phyloP scores from a whole-genome alignment of 2,797 vertebrate genomes.

The Gymnothorax javanicus region DNA sequence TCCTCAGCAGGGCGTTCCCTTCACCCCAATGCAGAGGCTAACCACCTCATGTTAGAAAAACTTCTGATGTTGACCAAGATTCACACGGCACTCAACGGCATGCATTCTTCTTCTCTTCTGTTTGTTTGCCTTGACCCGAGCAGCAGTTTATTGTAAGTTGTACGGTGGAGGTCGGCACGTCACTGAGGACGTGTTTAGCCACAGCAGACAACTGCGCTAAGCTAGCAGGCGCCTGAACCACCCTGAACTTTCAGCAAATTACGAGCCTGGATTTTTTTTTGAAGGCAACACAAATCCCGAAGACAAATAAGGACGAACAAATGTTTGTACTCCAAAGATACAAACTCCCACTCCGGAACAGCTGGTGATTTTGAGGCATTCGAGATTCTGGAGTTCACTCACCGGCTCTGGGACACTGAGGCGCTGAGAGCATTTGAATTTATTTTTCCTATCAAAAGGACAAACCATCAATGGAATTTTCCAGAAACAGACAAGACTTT shows the following conservation, averaged over 20 bases:
- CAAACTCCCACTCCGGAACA: not conserved
- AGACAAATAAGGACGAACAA: not conserved
- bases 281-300: not conserved
- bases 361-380: not conserved
- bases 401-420: not conserved
- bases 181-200: not conserved
- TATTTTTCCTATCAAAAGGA: not conserved
- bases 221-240: not conserved
- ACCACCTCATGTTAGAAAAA: too few relatives aligned
- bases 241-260: not conserved
- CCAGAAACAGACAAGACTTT: constrained; percentile 6
- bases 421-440: not conserved
- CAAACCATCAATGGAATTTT: not conserved
- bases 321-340: not conserved
- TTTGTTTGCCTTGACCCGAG: not conserved
- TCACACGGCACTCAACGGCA: not conserved
- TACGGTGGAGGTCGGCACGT: not conserved
- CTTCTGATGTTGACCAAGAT: not conserved
- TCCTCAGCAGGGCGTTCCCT: too few relatives aligned
- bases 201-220: not conserved
- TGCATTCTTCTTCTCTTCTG: not conserved
- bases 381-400: not conserved
- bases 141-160: not conserved
- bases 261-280: not conserved
- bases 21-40: too few relatives aligned